Evolutionary conservation across 2,113 vertebrate genomes (phyloP), one percentile per base, ranked within the genome.

Genomic region (Tamias sibiricus): DNA sequence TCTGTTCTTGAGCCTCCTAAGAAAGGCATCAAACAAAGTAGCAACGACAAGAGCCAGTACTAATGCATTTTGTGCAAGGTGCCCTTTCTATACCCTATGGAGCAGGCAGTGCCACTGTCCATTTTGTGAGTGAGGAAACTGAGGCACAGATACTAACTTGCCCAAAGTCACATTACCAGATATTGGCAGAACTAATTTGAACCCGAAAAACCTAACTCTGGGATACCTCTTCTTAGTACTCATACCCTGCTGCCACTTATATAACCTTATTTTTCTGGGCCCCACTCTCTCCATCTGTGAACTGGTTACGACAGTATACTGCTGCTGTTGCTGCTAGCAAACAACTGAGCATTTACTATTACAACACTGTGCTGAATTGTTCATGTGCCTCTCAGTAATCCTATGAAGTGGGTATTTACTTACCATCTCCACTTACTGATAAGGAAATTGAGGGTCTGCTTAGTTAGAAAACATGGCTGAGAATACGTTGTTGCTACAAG

Each of bases 1-100:
- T 57, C 69, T 19, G 2, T 1, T 19, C 49, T 32, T 13, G 11
- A 47, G 74, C 57, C 71, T n/a, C 68, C 42, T 30, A 24, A 9
- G 47, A 28, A 14, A 28, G 9, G 32, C 8, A 16, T 8, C 4
- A 35, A 32, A 69, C 66, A n/a, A 40, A 66, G 28, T 44, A 5
- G 19, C 66, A 11, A 32, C 13, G 66, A 52, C 47, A 28, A 24
- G 30, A 59, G 62, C 20, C n/a, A 10, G 4, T 32, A 20, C 9
- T 42, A 52, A 28, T 0, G 1, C 0, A 28, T 12, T 71, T 40
- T n/a, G 35, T 7, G 40, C 40, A 82, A 37, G n/a, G 26, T 40
- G 47, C 49, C 32, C 40, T 40, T 64, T 26, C 22, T 35, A 32
- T 8, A 40, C 16, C 66, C 52, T 47, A 2, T n/a, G 32, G 26